Conservation (phyloP, 2,113 vertebrate genomes). For the Balaenoptera acutorostrata region DNA sequence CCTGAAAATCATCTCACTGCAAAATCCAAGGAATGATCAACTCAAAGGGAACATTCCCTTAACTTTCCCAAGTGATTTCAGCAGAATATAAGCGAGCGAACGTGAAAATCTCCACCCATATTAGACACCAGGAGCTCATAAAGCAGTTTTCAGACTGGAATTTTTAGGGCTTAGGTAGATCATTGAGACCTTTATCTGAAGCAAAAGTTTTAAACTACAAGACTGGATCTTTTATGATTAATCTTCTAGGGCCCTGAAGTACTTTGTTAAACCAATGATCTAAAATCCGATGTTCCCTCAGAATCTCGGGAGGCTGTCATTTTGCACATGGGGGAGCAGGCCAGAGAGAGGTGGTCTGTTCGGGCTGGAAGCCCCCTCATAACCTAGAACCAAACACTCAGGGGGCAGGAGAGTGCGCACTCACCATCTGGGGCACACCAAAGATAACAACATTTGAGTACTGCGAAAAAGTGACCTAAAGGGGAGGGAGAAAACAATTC, state of each 20-base stretch:
- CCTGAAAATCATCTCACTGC: background rate
- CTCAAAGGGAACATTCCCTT: background rate
- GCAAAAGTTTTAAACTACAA: background rate
- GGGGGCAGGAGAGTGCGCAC: slow-evolving; percentile 25
- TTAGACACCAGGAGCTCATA: background rate
- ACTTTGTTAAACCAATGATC: background rate
- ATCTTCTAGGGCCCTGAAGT: background rate
- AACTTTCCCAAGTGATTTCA: background rate
- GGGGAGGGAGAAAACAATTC: slow-evolving; percentile 22
- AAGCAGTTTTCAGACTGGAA: background rate
- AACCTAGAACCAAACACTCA: background rate
- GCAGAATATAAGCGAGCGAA: background rate
- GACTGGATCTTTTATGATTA: background rate
- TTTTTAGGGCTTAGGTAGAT: background rate
- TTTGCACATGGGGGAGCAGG: background rate
- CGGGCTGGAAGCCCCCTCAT: background rate
- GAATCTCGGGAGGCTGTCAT: background rate
- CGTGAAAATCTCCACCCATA: background rate
- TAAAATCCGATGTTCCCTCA: background rate
- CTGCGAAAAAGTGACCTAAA: slow-evolving; percentile 89
- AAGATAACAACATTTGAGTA: slow-evolving; percentile 94
- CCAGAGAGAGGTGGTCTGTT: too few relatives aligned
- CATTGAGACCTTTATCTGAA: slow-evolving; percentile 21
- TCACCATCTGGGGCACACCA: slow-evolving; percentile 98
- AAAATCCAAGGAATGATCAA: background rate